Evolutionary conservation across 2,888 invertebrate species (phyloP).

Genomic region (Diploptera punctata): DNA sequence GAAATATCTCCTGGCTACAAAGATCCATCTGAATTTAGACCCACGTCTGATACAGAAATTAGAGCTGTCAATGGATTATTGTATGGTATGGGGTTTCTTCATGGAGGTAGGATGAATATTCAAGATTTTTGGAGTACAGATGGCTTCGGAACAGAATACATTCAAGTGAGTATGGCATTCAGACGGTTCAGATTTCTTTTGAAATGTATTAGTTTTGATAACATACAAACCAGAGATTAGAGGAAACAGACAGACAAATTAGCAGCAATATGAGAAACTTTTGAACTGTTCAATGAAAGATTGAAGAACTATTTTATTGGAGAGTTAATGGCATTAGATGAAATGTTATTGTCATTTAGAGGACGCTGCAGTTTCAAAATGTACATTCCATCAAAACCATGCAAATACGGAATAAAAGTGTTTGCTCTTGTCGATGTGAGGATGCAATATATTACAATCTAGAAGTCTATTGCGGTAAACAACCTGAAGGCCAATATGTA

Average conservation of each 20-base stretch:
- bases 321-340: too few relatives aligned
- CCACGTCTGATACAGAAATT: neutral
- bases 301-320: too few relatives aligned
- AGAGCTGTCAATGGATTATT: neutral
- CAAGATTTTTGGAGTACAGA: neutral
- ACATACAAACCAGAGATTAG: too few relatives aligned
- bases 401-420: neutral
- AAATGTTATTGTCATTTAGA: neutral
- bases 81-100: too few relatives aligned
- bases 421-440: neutral
- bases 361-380: neutral
- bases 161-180: neutral
- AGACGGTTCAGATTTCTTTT: neutral
- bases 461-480: neutral
- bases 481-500: neutral
- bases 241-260: too few relatives aligned
- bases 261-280: too few relatives aligned
- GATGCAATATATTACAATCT: neutral
- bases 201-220: too few relatives aligned
- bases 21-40: neutral
- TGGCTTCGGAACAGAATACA: neutral
- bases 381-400: neutral
- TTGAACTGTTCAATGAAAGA: too few relatives aligned
- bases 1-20: neutral
- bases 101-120: neutral